Conservation (phyloP, 2,888 invertebrate genomes). For the Scelioninae gen. 2 region DNA sequence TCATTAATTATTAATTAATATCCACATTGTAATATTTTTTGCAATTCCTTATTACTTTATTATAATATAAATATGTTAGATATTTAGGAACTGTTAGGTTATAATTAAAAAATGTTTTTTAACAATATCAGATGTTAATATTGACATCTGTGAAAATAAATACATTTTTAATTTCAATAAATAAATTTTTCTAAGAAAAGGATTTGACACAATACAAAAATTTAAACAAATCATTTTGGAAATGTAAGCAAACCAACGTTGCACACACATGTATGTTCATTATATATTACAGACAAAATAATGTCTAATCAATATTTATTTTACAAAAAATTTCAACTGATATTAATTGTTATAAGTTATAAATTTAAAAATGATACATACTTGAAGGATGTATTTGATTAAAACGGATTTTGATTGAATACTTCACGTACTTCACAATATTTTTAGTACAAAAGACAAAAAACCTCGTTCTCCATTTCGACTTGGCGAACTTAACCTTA, state of each 20-base stretch:
- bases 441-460: neutral
- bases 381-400: no score
- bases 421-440: neutral
- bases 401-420: neutral
- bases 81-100: neutral
- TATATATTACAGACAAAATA: neutral
- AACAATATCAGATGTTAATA: no score
- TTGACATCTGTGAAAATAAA: no score
- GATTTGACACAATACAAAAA: neutral
- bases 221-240: neutral
- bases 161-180: no score
- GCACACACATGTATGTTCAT: neutral
- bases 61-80: conserved; percentile 4
- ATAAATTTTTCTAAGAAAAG: no score
- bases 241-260: conserved; percentile 3
- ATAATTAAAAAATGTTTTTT: neutral
- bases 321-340: no score
- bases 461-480: no score
- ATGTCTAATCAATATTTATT: neutral
- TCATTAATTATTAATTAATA: no score
- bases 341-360: neutral
- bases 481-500: no score
- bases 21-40: no score
- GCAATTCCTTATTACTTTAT: no score
- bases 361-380: no score